Evolutionary conservation across 2,797 vertebrate genomes (phyloP), one percentile per base, ranked within the genome.

Genomic region (Alca torda): DNA sequence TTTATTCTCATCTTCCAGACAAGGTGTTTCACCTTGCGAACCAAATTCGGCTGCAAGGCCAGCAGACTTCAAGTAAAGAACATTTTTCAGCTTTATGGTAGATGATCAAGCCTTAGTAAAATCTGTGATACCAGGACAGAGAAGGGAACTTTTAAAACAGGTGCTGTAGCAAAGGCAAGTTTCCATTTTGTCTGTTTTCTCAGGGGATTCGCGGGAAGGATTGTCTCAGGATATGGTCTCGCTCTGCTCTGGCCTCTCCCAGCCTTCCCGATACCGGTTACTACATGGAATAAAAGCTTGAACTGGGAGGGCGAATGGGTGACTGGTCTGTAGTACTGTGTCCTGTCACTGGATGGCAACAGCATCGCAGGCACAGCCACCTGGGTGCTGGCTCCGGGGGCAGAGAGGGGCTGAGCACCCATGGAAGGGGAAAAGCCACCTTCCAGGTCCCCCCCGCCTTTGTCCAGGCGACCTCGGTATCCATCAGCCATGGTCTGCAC

Each of bases 151-250:
- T 57, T 57, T 18, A 13, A 26, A 39, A 39, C 7, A 21, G 90
- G 93, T 94, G 86, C 93, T 95, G 86, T 31, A 57, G 64, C 24
- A 64, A 69, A 84, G n/a, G 13, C 16, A 78, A 45, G 50, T 13
- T 63, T 56, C 77, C 70, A 10, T 46, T 84, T 77, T 10, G 11
- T 33, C 65, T 1, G 0, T 88, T 95, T 93, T 75, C 95, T 97
- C 95, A 96, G 96, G 96, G 94, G 83, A 94, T 95, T 72, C 20
- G 59, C 69, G 13, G 76, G 86, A 67, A 61, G 70, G 85, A n/a
- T 33, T 35, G 30, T 68, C 87, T 84, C 74, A 69, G 89, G 87
- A 8, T 51, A 4, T 16, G 9, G 6, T 25, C 65, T 84, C 61
- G 16, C 79, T 33, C 91, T 65, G 48, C 88, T 43, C 72, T 85